A percentile compares a stretch with the other conserved stretches of the same genome.
These are phyloP conservation scores for Hermetia illucens DNA, from an alignment of 1,140 invertebrate species.

Conservation along the genomic window DNA sequence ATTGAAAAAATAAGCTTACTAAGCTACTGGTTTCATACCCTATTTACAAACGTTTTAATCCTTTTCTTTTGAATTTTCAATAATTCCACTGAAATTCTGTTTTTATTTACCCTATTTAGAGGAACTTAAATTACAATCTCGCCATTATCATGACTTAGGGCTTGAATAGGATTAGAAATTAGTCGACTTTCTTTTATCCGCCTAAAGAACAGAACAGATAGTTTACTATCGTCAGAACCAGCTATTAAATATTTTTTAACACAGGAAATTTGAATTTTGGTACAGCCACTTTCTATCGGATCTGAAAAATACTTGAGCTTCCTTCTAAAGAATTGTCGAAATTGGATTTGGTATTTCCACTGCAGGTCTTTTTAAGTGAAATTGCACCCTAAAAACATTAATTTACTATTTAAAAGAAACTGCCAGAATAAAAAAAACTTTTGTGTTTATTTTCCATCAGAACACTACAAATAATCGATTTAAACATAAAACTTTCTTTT, in stretches of 20 bases:
- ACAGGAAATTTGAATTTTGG: conserved; percentile 32
- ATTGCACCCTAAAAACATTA: too few species aligned
- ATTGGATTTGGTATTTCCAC: too few species aligned
- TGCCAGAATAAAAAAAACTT: too few species aligned
- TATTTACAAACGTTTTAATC: conserved; percentile 31
- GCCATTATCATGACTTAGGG: conserved; percentile 33
- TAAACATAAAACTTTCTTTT: too few species aligned
- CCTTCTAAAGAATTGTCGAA: too few species aligned
- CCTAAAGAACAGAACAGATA: conserved; percentile 30
- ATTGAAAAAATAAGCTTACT: conserved; percentile 33
- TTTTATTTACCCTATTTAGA: conserved; percentile 31
- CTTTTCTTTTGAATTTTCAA: conserved; percentile 33
- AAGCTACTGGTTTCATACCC: conserved; percentile 35
- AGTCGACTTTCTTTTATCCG: conserved; percentile 37
- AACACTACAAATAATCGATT: too few species aligned
- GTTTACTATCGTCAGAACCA: conserved; percentile 29
- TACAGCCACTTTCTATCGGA: too few species aligned
- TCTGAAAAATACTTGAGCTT: too few species aligned
- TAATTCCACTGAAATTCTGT: conserved; percentile 33
- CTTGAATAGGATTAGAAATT: conserved; percentile 41
- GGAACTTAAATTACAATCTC: conserved; percentile 34
- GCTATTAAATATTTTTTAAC: conserved; percentile 36
- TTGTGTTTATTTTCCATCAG: too few species aligned
- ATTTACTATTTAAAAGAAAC: too few species aligned
- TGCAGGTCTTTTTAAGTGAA: too few species aligned